Base-by-base conservation (phyloP, 1,140 invertebrate species). In the Lycorma delicatula region DNA sequence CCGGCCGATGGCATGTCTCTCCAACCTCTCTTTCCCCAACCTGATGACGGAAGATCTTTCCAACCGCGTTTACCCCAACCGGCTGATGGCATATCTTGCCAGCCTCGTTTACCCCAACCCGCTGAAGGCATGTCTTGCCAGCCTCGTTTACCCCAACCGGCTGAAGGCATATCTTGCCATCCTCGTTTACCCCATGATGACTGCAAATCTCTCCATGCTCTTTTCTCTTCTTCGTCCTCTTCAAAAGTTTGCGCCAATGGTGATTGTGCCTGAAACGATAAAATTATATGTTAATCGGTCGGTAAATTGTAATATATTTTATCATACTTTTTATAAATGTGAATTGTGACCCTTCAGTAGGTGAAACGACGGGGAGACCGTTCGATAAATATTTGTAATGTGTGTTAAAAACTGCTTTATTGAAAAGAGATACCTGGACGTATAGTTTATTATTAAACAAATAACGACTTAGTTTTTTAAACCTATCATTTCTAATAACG, bases 11-110 rank as follows among this genome's bases (percentile, higher is more conserved):
- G 62, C 6, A 68, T 48, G 26, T 68, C 63, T 20, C 64, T 49
- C 67, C 67, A 68, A 20, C 56, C 59, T 27, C 67, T 27, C 49
- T 68, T 68, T 5, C 65, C 67, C 66, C 66, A 68, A 16, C 66
- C 65, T 18, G 62, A 56, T 1, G 56, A 55, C 2, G 47, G 60
- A 6, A 68, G 41, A 36, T 68, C 62, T 20, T 64, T 55, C 66
- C 66, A 68, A n/a, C 54, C 59, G 29, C 67, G 38, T 53, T 68
- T 67, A 20, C 63, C 65, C 62, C 64, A 66, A 7, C 63, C 65
- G 9, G 60, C 48, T 1, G 54, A 50, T 11, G 60, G 62, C 7
- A 65, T 36, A 34, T 68, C 64, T 23, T 65, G 58, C 67, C 67
- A 68, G 4, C 61, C 60, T 48, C 66, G 26, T 54, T 68, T 68